phyloP scores from a whole-genome alignment of 1,140 invertebrate species.

The Phthorimaea operculella region DNA sequence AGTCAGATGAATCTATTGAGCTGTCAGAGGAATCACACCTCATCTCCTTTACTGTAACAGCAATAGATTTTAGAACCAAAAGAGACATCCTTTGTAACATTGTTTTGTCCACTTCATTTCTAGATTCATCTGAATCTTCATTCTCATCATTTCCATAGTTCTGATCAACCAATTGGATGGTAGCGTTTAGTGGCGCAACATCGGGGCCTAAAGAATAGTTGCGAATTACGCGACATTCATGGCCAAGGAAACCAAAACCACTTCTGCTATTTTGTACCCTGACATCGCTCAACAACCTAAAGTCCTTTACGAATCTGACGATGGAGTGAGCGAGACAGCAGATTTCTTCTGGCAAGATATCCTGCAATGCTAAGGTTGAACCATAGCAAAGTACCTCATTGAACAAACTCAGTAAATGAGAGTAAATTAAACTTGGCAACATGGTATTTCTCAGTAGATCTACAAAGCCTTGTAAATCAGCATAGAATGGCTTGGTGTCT shows the following conservation, averaged over 20 bases:
- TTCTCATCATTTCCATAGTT: constrained; percentile 52
- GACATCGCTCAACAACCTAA: constrained; percentile 77
- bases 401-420: constrained; percentile 83
- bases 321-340: constrained; percentile 85
- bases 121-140: constrained; percentile 37
- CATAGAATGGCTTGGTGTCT: constrained; percentile 89
- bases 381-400: constrained; percentile 92
- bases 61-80: constrained; percentile 87
- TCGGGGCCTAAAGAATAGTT: constrained; percentile 50
- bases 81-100: constrained; percentile 87
- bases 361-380: constrained; percentile 87
- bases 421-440: constrained; percentile 83
- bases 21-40: constrained; percentile 85
- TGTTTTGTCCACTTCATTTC: constrained; percentile 72
- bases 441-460: constrained; percentile 76
- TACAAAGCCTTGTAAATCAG: constrained; percentile 84
- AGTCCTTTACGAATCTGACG: constrained; percentile 86
- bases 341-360: constrained; percentile 86
- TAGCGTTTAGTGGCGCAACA: constrained; percentile 37
- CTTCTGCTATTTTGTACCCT: constrained; percentile 63
- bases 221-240: constrained; percentile 55
- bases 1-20: constrained; percentile 82
- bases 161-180: constrained; percentile 51
- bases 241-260: constrained; percentile 68
- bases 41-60: constrained; percentile 90